Base-by-base conservation (phyloP, 2,113 vertebrate species). In the Barbus barbus region DNA sequence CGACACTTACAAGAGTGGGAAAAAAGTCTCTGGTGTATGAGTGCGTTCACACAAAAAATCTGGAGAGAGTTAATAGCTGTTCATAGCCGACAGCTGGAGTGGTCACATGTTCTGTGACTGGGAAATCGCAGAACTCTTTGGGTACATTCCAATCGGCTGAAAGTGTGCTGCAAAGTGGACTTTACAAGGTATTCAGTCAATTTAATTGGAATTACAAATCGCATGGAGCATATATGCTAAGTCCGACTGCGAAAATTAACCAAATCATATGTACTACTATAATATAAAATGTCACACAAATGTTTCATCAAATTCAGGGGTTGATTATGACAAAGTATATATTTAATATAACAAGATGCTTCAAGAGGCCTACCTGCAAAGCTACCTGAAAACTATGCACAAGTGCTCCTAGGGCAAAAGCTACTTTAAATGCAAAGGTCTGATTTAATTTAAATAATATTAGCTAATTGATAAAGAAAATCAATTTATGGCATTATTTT, bases 11-110 rank as follows among this genome's bases (percentile, higher is more conserved):
- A 80, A 63, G 38, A 46, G 14, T 31, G 38, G 46, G 24, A 48
- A 51, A 65, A 41, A 44, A 20, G 7, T 80, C 4, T 80, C 78
- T 58, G 16, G 33, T 78, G 41, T 5, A 22, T 80, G 41, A 67
- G 60, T 48, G 38, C 31, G 58, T 67, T 63, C 38, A 69, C 80
- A 82, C 48, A 82, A 56, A 53, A 71, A 46, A 82, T 53, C 60
- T 31, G 60, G 38, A 12, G 38, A 78, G 44, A 53, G 46, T 53
- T 53, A 51, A 67, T 71, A 67, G 78, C 61, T 69, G 78, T 67
- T 81, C 61, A 81, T 81, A 36, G 65, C 63, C 46, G 65, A 82
- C 63, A 82, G 79, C 79, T 82, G 79, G 31, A 71, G 65, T 24
- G 20, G 46, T 82, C 79, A 71, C 46, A 53, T 71, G 44, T 69